Evolutionary conservation across 2,888 invertebrate species (phyloP).

Genomic region (Dryococelus australis): DNA sequence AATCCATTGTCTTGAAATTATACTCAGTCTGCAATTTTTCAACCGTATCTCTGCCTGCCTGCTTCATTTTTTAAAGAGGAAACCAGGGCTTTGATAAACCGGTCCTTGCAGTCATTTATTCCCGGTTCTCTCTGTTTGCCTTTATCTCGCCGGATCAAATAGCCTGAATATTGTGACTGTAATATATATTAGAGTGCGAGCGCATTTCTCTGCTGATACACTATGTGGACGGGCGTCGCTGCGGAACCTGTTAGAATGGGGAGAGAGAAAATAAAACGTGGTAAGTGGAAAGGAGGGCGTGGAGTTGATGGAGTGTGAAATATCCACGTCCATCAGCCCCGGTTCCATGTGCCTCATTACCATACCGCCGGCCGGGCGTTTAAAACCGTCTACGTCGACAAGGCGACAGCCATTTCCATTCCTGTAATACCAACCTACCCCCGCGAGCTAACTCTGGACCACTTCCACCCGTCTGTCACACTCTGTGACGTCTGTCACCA

Average conservation of each 20-base stretch:
- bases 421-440: background rate
- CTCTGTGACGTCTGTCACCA: background rate
- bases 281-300: background rate
- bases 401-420: background rate
- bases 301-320: background rate
- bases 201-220: background rate
- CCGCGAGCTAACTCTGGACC: background rate
- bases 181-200: background rate
- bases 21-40: too few species aligned
- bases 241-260: too few species aligned
- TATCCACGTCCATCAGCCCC: background rate
- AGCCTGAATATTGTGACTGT: too few species aligned
- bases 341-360: background rate
- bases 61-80: too few species aligned
- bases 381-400: background rate
- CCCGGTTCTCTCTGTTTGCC: too few species aligned
- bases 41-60: too few species aligned
- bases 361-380: background rate
- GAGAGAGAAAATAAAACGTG: background rate
- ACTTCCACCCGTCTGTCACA: background rate
- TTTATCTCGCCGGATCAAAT: too few species aligned
- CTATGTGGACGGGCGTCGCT: too few species aligned
- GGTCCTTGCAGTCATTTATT: too few species aligned
- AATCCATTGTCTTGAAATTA: too few species aligned
- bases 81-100: too few species aligned